Evolutionary conservation across 2,888 invertebrate genomes (phyloP), one percentile per base, ranked within the genome.

Genomic region (Augochlorella aurata): DNA sequence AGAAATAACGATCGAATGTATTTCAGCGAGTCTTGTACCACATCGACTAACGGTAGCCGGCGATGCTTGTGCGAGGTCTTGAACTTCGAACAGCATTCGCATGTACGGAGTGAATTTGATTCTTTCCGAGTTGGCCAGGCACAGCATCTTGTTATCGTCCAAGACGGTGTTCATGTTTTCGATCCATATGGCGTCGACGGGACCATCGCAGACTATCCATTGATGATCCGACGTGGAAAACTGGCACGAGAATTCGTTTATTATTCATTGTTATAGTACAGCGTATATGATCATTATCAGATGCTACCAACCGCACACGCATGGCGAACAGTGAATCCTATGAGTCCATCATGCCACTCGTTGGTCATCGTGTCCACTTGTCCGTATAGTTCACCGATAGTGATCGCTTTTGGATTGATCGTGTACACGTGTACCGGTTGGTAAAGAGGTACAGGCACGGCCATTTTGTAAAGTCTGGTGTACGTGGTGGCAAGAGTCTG

Each of bases 101-200:
- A 98, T 97, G 94, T 96, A 97, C 0, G 97, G 96, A 0, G 98
- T 97, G 45, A 98, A 95, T 93, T 98, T 98, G 83, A 98, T 98
- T 81, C 98, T 95, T 93, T 98, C 98, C 0, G 98, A 98, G 94
- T 98, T 98, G 1, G 98, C 98, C 54, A 98, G 94, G 89, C 98
- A 98, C 54, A 98, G 93, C 97, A 98, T 98, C 94, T 98, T 98
- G 93, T 98, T 98, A 91, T 98, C 98, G 91, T 98, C 98, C 9
- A 98, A 94, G 0, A 98, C 98, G 0, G 98, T 98, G 93, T 98
- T 98, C 95, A 98, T 96, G 92, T 98, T 98, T 93, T 98, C 98
- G 84, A 98, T 98, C 98, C 98, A 98, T 29, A 98, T 96, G 0
- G 98, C 98, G 93, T 98, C 98, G 0, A 98, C 98, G 0, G 97